phyloP scores from a whole-genome alignment of 2,797 vertebrate species.

The Arnoldichthys spilopterus region DNA sequence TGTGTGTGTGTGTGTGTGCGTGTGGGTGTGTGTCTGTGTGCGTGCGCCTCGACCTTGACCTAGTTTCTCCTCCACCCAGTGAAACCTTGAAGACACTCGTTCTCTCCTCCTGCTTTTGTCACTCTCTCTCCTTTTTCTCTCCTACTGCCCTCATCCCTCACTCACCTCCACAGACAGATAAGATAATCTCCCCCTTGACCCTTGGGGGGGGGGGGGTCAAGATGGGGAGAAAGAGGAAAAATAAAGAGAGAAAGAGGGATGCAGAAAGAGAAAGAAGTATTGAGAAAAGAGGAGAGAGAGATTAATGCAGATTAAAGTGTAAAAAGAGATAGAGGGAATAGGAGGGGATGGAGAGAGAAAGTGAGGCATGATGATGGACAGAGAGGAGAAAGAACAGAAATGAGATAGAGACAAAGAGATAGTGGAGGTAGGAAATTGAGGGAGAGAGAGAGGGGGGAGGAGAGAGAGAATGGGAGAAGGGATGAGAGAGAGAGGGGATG shows the following conservation, averaged over 20 bases:
- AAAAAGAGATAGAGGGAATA: too few relatives aligned
- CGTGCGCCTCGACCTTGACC: conserved; percentile 4
- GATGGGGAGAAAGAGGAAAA: not conserved
- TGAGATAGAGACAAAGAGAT: not conserved
- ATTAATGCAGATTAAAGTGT: too few relatives aligned
- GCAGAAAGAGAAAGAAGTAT: not conserved
- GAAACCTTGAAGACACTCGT: not conserved
- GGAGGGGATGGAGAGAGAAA: not conserved
- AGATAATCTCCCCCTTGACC: not conserved
- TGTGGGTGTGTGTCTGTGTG: too few relatives aligned
- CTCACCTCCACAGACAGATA: conserved; percentile 22
- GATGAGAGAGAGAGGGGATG: too few relatives aligned
- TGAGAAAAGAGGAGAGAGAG: too few relatives aligned
- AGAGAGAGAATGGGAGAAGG: too few relatives aligned
- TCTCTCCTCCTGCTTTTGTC: not conserved
- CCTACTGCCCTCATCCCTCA: not conserved
- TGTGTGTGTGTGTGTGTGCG: conserved; percentile 26
- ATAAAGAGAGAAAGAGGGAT: too few relatives aligned
- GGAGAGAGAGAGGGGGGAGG: not conserved
- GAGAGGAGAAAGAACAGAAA: not conserved
- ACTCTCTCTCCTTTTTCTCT: not conserved
- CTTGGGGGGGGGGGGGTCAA: not conserved
- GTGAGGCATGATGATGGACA: not conserved
- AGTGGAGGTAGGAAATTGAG: too few relatives aligned
- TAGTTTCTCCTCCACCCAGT: not conserved